Percentiles rank a stretch among this genome's conserved stretches.
These are phyloP conservation scores for Tipula confusa DNA, from an alignment of 2,888 invertebrate species.

Conservation along the genomic window DNA sequence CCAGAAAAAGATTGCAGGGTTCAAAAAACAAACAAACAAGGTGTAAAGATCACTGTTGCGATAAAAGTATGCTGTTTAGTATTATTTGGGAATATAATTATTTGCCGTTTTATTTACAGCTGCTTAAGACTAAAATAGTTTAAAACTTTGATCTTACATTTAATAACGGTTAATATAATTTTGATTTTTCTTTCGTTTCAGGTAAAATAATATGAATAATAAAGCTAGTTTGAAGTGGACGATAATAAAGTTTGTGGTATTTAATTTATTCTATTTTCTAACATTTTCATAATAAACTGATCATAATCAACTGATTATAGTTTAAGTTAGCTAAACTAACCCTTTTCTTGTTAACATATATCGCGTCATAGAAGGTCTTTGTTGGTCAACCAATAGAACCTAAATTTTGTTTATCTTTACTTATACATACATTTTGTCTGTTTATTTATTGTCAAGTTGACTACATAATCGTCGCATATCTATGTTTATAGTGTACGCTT, in stretches of 20 bases:
- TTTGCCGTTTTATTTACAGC: no score
- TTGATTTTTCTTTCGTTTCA: neutral
- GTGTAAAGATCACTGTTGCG: no score
- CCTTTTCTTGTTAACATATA: neutral
- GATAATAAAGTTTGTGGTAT: neutral
- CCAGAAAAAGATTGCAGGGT: no score
- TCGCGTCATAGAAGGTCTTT: neutral
- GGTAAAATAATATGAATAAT: neutral
- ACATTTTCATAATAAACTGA: neutral
- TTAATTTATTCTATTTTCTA: neutral
- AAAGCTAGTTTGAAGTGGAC: neutral
- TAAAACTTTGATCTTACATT: no score
- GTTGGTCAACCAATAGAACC: neutral
- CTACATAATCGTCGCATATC: neutral
- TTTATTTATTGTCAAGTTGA: neutral
- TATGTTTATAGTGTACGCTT: neutral
- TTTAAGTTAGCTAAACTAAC: neutral
- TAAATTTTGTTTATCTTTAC: neutral
- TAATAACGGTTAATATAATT: neutral
- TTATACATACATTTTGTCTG: no score
- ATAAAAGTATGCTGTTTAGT: no score
- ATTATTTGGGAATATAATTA: no score
- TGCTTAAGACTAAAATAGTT: no score
- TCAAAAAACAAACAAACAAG: no score
- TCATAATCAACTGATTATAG: neutral